Base-by-base conservation (phyloP, 2,888 invertebrate genomes). In the Pteria penguin region DNA sequence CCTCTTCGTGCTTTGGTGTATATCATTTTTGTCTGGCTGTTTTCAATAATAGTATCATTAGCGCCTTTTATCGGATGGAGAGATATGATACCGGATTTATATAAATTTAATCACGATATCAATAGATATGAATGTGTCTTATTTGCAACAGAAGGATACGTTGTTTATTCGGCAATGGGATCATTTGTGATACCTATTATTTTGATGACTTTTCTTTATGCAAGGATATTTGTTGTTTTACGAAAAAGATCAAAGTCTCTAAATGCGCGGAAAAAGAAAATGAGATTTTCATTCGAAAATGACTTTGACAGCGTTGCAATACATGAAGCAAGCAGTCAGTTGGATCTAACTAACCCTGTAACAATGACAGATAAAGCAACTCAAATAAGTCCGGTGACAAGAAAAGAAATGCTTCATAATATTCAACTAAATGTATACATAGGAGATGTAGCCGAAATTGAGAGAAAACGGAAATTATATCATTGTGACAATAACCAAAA, bases 111-210 rank as follows among this genome's bases (percentile, higher is more conserved):
- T 69, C 58, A 76, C 2, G 72, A 69, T 1, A 85, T 85, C 14
- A 84, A 87, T 33, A 85, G 86, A 26, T 84, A 90, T 68, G 81
- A 89, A 24, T 92, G 92, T 81, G 82, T 91, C 5, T 82, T 92
- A 31, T 92, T 91, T 81, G 85, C 88, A 72, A 87, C 88, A 3
- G 84, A 88, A 52, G 88, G 90, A 67, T 92, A 91, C 70, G 92
- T 92, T 5, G 81, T 92, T 3, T 92, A 92, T 82, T 92, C 92
- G 2, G 91, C 92, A 2, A 86, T 89, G 74, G 91, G 92, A 4
- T 92, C 92, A 1, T 92, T 92, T 81, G 88, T 91, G 70, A 87
- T 92, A 29, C 92, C 92, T 14, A 87, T 90, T 54, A 81, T 89
- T 65, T 82, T 92, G 45, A 92, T 92, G 86, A 80, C 90, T 4